Evolutionary conservation across 2,797 vertebrate species (phyloP), one percentile per base, ranked within the genome.

Genomic region (Sorex maritimensis): DNA sequence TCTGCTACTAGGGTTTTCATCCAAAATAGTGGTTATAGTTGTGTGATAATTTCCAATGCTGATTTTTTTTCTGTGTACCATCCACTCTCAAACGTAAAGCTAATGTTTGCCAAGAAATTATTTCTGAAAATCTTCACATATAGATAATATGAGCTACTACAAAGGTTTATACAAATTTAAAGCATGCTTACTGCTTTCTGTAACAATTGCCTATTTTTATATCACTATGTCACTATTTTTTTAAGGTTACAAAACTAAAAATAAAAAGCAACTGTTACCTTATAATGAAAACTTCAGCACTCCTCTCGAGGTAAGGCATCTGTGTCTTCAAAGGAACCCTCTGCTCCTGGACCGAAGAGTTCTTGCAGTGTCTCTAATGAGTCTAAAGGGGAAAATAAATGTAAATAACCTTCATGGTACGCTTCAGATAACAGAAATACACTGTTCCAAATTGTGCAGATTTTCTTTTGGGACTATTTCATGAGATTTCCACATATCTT

Each of bases 211-310:
- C 38, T 69, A 79, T 71, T 72, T 93, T 67, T 38, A 69, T n/a
- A 38, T 11, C 58, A 82, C 0, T 4, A 14, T 90, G 92, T 94
- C n/a, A 28, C 23, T 86, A 74, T 87, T 34, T 94, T 92, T 41
- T 24, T 30, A 89, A 93, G 61, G 63, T 8, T 2, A 86, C 12
- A 82, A 61, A 92, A 74, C 6, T 0, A 58, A 92, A 94, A 84
- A 68, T 12, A 92, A 17, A 41, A 95, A 83, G 14, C 0, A 10
- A 24, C 12, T 26, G 5, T 95, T 97, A 96, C 95, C 96, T 61
- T 96, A 34, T 9, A 80, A 86, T 26, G 94, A 81, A 46, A 88
- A 88, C 23, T 34, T 89, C 89, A 46, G 67, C 8, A 21, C 58
- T 90, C 38, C 4, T 83, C 71, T 94, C 65, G 94, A 34, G 55